A percentile compares a stretch with the other conserved stretches of the same genome.
phyloP scores from a whole-genome alignment of 2,888 invertebrate genomes.

The Hipparchia semele region DNA sequence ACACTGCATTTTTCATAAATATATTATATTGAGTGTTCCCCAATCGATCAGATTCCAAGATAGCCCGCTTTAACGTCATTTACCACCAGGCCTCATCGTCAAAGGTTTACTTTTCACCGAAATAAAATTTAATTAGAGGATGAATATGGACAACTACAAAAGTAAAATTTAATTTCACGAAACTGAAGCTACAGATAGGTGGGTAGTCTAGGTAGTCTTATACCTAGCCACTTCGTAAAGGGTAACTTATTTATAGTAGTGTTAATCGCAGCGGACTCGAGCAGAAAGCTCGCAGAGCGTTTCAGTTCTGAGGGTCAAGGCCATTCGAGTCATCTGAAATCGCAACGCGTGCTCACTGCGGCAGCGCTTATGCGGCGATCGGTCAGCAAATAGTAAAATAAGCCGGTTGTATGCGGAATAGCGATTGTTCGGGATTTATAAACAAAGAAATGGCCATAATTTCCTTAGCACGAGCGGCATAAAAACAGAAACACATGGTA shows the following conservation, averaged over 20 bases:
- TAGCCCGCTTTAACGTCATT: no score
- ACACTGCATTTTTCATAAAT: no score
- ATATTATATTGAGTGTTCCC: no score
- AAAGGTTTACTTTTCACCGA: no score
- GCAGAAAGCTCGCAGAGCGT: slow-evolving; percentile 32
- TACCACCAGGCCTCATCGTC: no score
- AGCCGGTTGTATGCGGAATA: slow-evolving; percentile 35
- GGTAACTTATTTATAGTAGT: slow-evolving; percentile 37
- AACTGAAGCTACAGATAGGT: neutral
- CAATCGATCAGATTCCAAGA: no score
- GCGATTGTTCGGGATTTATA: slow-evolving; percentile 40
- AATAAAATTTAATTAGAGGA: no score
- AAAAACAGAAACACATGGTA: slow-evolving; percentile 79
- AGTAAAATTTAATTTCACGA: neutral
- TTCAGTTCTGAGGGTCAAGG: slow-evolving; percentile 60
- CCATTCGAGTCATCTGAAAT: slow-evolving; percentile 44
- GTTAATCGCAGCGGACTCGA: slow-evolving; percentile 30
- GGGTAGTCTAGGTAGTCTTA: neutral
- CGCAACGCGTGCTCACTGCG: slow-evolving; percentile 33
- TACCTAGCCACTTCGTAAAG: slow-evolving; percentile 11
- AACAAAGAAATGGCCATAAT: slow-evolving; percentile 47
- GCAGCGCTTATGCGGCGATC: slow-evolving; percentile 39
- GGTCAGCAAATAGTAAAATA: slow-evolving; percentile 33
- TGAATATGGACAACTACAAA: no score
- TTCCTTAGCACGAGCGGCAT: slow-evolving; percentile 54